Conservation (phyloP, 37 sponge, comb jelly and placozoan species). For the Petrosia ficiformis region DNA sequence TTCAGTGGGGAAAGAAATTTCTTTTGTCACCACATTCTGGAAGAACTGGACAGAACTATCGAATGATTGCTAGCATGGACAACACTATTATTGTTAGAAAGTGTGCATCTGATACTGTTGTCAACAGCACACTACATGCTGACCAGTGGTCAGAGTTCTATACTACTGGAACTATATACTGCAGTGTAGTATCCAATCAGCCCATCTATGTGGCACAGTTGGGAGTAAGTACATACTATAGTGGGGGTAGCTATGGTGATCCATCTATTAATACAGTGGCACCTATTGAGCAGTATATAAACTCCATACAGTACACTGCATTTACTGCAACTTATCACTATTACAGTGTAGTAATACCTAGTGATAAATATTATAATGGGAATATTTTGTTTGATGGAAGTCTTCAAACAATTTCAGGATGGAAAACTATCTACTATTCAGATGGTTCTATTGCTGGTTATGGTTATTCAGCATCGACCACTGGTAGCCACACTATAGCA, state of each 20-base stretch:
- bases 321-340: neutral
- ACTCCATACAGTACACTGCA: neutral
- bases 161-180: neutral
- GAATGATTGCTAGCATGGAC: too few species aligned
- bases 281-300: conserved; percentile 14
- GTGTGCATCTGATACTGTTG: too few species aligned
- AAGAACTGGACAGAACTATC: too few species aligned
- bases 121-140: neutral
- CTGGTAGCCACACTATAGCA: neutral
- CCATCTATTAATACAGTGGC: conserved; percentile 9
- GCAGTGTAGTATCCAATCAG: neutral
- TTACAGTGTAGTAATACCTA: conserved; percentile 12
- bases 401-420: neutral
- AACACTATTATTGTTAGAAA: too few species aligned
- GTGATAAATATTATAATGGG: neutral
- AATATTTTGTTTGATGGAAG: neutral
- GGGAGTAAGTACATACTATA: neutral
- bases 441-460: conserved; percentile 7
- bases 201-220: conserved; percentile 5
- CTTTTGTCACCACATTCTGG: too few species aligned
- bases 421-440: neutral
- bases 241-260: conserved; percentile 4
- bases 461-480: conserved; percentile 2
- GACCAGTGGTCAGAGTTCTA: neutral
- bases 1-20: too few species aligned